Evolutionary conservation across 2,113 vertebrate species (phyloP), one percentile per base, ranked within the genome.

Genomic region (Anarrhichthys ocellatus): DNA sequence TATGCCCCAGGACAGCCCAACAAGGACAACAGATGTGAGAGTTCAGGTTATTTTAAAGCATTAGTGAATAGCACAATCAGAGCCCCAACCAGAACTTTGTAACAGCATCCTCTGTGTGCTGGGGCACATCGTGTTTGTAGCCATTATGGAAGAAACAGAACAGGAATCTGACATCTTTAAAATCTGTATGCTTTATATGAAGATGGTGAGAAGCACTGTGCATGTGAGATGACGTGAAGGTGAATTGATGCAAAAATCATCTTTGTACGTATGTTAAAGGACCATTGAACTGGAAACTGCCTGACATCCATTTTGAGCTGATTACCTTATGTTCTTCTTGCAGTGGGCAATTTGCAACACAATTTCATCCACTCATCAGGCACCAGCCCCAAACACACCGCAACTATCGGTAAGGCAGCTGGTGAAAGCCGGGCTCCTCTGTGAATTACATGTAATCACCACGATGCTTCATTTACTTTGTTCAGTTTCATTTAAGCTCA

Each of bases 321-420:
- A 89, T 93, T 83, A 73, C 56, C 78, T 83, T 91, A 63, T 95
- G 86, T 91, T 94, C 70, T 85, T 87, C 71, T 93, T 92, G 40
- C 95, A 98, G 97, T 97, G 93, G 95, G 95, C 22, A 97, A 96
- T 88, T 87, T 97, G 89, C 96, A 97, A 80, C 96, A 97, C 93
- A 97, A 97, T 92, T 97, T 96, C 87, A 96, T 97, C 91, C 96
- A 96, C 85, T 91, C 97, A 58, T 96, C 93, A 77, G 93, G 95
- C 81, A 94, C 94, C 94, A 97, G 97, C 75, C 96, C 97, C 66
- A 97, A 97, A 92, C 96, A 97, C 90, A 94, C 95, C 0, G 93
- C 96, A 68, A 96, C 96, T 2, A 95, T 97, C 82, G 96, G 97
- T 97, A 96, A 79, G 95, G 85, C 71, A 89, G 72, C 76, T 85